Evolutionary conservation across 2,888 invertebrate species (phyloP), one percentile per base, ranked within the genome.

Genomic region (Norana najaformis): DNA sequence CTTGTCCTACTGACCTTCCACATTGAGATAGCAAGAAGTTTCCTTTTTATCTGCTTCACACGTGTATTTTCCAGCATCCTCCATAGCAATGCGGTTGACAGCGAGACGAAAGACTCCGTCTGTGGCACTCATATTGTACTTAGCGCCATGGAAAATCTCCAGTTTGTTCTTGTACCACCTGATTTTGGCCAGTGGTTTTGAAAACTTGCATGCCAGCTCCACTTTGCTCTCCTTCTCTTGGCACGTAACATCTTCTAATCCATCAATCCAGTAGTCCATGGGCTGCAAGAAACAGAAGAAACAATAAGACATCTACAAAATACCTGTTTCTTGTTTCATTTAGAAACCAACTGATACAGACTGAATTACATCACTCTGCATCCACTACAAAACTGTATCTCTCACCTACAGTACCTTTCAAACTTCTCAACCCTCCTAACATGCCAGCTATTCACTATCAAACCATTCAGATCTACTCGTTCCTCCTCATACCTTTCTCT

Each of bases 171-270:
- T 95, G 92, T 94, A 95, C 95, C 95, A 95, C 53, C 95, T 94
- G 91, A 95, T 93, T 91, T 95, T 95, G 90, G 95, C 95, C 95
- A 98, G 98, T 30, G 98, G 97, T 95, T 98, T 99, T 92, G 98
- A 97, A 96, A 99, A 99, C 94, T 97, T 97, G 92, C 97, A 98
- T 95, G 98, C 98, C 94, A 99, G 98, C 83, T 96, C 96, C 92
- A 98, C 97, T 95, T 98, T 97, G 95, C 98, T 98, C 95, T 99
- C 98, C 95, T 98, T 98, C 97, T 96, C 99, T 97, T 95, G 98
- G 97, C 93, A 97, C 97, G 97, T 97, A 95, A 97, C 97, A 96
- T 99, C 99, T 94, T 98, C 97, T 94, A 99, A 96, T 91, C 98
- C 98, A 95, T 97, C 98, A 95, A 98, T 96, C 97, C 98, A 99